These are phyloP conservation scores for Gavia stellata DNA, from an alignment of 2,113 vertebrate species.

Conservation along the genomic window DNA sequence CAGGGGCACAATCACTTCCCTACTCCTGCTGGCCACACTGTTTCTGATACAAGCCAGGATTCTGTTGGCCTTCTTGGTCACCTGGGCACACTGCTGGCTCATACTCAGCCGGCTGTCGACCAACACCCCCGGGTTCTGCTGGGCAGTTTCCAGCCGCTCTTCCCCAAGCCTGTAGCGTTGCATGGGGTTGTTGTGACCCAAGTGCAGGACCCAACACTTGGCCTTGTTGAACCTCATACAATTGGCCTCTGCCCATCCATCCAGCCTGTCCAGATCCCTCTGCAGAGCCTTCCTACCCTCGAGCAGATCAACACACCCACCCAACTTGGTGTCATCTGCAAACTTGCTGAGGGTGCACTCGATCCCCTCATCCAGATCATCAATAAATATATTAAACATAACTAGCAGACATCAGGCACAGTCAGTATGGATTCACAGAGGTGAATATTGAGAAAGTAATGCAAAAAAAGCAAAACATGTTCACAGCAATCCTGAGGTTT, in stretches of 20 bases:
- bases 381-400: neutral
- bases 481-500: neutral
- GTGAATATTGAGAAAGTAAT: neutral
- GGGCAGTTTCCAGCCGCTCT: too few species aligned
- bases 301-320: neutral
- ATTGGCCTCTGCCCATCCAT: rapidly evolving
- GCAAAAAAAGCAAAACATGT: neutral
- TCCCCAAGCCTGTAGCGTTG: too few species aligned
- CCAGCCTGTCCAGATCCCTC: neutral
- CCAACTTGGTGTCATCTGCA: neutral
- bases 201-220: rapidly evolving
- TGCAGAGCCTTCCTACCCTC: neutral
- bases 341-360: neutral
- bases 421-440: neutral
- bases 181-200: neutral
- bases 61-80: too few species aligned
- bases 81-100: too few species aligned
- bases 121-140: too few species aligned
- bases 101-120: too few species aligned
- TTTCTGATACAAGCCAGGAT: too few species aligned
- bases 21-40: too few species aligned
- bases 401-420: neutral
- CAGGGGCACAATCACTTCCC: too few species aligned
- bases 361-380: neutral
- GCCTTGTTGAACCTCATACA: neutral